Conservation (phyloP, 2,888 invertebrate species). For the Drosophila algonquin region DNA sequence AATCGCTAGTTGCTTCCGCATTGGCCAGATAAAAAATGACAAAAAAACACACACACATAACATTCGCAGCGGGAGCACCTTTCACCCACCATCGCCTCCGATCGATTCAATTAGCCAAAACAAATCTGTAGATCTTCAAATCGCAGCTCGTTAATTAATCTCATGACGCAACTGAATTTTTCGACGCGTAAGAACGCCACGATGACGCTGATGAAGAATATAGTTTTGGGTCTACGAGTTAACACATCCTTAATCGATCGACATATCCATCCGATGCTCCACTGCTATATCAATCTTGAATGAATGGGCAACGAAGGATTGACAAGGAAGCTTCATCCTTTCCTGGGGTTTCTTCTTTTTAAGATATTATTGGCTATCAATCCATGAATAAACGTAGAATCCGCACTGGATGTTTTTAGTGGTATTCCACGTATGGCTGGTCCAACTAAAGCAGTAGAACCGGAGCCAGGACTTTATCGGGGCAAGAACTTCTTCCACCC, state of each 20-base stretch:
- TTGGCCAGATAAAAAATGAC: slow-evolving; percentile 18
- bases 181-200: slow-evolving; percentile 1
- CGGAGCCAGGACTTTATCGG: not conserved
- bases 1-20: slow-evolving; percentile 49
- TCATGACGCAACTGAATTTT: slow-evolving; percentile 19
- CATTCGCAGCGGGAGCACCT: slow-evolving; percentile 42
- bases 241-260: too few species aligned
- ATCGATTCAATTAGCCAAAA: slow-evolving; percentile 48
- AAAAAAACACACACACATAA: slow-evolving; percentile 2
- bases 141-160: slow-evolving; percentile 41
- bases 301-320: too few species aligned
- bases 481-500: slow-evolving; percentile 18
- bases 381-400: too few species aligned
- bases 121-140: slow-evolving; percentile 29
- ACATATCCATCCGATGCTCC: too few species aligned
- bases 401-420: too few species aligned
- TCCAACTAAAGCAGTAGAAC: too few species aligned
- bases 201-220: not conserved
- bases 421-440: too few species aligned
- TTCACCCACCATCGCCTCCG: slow-evolving; percentile 42
- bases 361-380: too few species aligned
- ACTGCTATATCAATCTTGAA: too few species aligned
- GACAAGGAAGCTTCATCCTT: too few species aligned
- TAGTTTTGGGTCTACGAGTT: too few species aligned
- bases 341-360: too few species aligned